Base-by-base conservation (phyloP, 2,113 vertebrate genomes). In the Sorex fumeus region DNA sequence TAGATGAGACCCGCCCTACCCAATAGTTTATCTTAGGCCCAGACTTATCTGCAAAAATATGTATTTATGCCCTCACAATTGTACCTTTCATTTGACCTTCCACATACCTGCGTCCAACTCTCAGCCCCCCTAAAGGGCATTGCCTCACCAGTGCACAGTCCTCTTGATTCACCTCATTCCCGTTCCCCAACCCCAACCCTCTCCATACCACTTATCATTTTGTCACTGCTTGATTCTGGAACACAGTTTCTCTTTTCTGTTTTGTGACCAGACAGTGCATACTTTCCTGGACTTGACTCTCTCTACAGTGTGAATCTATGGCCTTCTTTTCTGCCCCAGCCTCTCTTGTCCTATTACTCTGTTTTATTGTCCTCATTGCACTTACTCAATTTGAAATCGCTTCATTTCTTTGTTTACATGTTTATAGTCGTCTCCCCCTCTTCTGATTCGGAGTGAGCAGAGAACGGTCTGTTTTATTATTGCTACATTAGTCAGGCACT, bases 381-480 rank as follows among this genome's bases (percentile, higher is more conserved):
- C 66, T 78, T 66, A 82, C 18, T 69, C 27, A 64, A 16, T 74
- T 84, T 25, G 83, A 93, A 76, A 79, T 62, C 13, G 30, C 15
- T 18, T 88, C 45, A 62, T 88, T 80, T 62, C 79, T 72, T 80
- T 86, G 25, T 32, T 60, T 88, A 18, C 6, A 2, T 62, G n/a
- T 86, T 66, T 75, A n/a, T 27, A 11, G 11, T 13, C 7, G 3
- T 74, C 28, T 60, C n/a, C 32, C 28, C 45, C 43, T 66, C 12
- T 25, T 23, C 66, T 86, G 66, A 27, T 60, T 84, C 79, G 15
- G 19, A 28, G 18, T 76, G 66, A n/a, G 11, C 50, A 76, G 60
- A 64, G 36, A 18, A 53, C 40, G 19, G 1, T 91, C 88, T 84
- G 30, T 75, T 74, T 40, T 94, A 79, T 43, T 69, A 57, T 53